Evolutionary conservation across 2,888 invertebrate species (phyloP), one percentile per base, ranked within the genome.

Genomic region (Cryptus viduatorius): DNA sequence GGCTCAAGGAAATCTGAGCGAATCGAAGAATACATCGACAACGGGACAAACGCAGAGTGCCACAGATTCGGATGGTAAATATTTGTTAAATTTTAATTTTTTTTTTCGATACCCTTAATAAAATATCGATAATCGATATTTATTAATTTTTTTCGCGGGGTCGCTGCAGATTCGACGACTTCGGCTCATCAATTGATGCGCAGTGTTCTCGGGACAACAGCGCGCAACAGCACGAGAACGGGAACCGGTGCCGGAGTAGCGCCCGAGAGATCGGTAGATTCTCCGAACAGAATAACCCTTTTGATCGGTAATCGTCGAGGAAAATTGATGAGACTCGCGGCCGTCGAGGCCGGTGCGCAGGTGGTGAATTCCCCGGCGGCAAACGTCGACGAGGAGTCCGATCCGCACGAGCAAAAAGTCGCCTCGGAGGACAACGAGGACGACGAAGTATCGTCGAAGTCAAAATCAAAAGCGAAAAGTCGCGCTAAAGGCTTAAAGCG

Each of bases 241-340:
- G 86, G 89, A 4, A 84, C 88, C 1, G 88, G 86, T 37, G 86
- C 89, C 12, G 90, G 90, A 1, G 88, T 90, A 1, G 87, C 88
- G 10, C 90, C 91, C 0, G 93, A 93, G 68, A 86, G 92, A 19
- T 89, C 91, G 1, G 88, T 90, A 14, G 93, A 95, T 50, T 95
- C 95, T 75, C 95, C 96, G 0, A 97, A 97, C 92, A 95, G 96
- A 85, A 95, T 97, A 89, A 96, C 96, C 24, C 96, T 96, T 87
- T 93, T 97, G 69, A 97, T 97, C 79, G 96, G 96, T 3, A 96
- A 96, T 85, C 96, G 97, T 78, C 95, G 96, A 71, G 95, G 96
- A 65, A 96, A 96, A 78, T 94, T 96, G 53, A 94, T 95, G 71
- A 95, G 96, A 84, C 93, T 96, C 88, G 96, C 96, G 7, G 90